phyloP scores from a whole-genome alignment of 30 jellyfish, hydroid and myxozoan species.

The Aurelia sp. region DNA sequence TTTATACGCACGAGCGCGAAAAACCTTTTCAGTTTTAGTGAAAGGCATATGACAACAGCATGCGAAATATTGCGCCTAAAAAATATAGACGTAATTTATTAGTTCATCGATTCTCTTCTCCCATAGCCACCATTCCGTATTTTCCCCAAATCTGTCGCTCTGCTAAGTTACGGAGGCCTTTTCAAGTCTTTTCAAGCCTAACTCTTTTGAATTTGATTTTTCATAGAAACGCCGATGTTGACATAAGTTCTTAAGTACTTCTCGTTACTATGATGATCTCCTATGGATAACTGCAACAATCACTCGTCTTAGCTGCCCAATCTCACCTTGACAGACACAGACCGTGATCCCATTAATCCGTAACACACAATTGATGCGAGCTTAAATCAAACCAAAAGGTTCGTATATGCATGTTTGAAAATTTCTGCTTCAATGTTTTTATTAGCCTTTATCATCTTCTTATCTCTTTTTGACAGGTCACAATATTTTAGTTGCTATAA shows the following conservation, averaged over 20 bases:
- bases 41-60: too few species aligned
- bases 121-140: background rate
- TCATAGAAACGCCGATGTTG: constrained; percentile 78
- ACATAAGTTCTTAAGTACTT: constrained; percentile 54
- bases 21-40: too few species aligned
- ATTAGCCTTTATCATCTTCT: background rate
- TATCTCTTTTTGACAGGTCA: background rate
- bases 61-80: too few species aligned
- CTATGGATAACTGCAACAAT: constrained; percentile 27
- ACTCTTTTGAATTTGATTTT: constrained; percentile 33
- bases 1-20: too few species aligned
- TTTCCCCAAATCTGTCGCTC: constrained; percentile 4
- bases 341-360: background rate
- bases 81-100: too few species aligned
- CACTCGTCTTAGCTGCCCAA: constrained; percentile 33
- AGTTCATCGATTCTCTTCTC: background rate
- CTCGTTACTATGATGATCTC: constrained; percentile 55
- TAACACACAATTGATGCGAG: too few species aligned
- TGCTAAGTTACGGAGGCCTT: constrained; percentile 24
- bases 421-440: too few species aligned
- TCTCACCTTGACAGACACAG: background rate
- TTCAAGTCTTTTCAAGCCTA: constrained; percentile 13
- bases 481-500: background rate
- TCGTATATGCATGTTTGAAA: too few species aligned
- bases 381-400: too few species aligned